A percentile compares a stretch with the other conserved stretches of the same genome.
These are phyloP conservation scores for Lingula anatina DNA, from an alignment of 2,888 invertebrate species.

Conservation along the genomic window DNA sequence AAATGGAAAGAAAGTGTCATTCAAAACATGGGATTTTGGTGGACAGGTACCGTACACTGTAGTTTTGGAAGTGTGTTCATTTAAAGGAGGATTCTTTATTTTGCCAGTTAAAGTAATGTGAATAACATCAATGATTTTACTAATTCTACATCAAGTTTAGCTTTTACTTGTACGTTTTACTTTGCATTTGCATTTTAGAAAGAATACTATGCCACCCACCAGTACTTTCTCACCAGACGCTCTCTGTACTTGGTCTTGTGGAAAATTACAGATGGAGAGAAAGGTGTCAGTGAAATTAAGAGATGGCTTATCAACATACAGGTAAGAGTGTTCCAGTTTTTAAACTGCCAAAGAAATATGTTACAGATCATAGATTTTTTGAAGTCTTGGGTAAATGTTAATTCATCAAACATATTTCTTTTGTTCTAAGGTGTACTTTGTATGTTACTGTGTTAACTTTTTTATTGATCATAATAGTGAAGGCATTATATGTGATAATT, in stretches of 20 bases:
- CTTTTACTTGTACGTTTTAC: too few relatives aligned
- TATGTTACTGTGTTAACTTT: too few relatives aligned
- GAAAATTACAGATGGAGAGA: slow-evolving; percentile 86
- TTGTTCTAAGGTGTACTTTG: too few relatives aligned
- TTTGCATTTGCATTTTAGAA: slow-evolving; percentile 56
- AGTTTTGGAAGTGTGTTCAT: background rate
- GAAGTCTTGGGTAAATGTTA: too few relatives aligned
- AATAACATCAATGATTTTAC: background rate
- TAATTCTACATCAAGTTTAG: too few relatives aligned
- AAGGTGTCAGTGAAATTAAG: slow-evolving; percentile 82
- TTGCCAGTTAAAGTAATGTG: too few relatives aligned
- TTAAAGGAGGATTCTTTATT: too few relatives aligned
- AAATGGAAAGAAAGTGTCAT: slow-evolving; percentile 32
- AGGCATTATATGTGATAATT: too few relatives aligned
- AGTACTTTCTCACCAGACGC: slow-evolving; percentile 93
- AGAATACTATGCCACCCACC: slow-evolving; percentile 98
- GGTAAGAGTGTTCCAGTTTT: slow-evolving; percentile 56
- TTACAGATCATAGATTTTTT: too few relatives aligned
- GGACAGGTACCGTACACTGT: slow-evolving; percentile 65
- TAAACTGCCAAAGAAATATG: too few relatives aligned
- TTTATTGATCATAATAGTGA: too few relatives aligned
- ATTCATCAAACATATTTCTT: too few relatives aligned
- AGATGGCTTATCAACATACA: slow-evolving; percentile 96
- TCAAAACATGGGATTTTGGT: slow-evolving; percentile 96
- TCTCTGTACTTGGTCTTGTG: slow-evolving; percentile 93